A percentile compares a stretch with the other conserved stretches of the same genome.
Evolutionary conservation across 2,797 vertebrate species (phyloP).

Genomic region (Triplophysa yarkandensis): DNA sequence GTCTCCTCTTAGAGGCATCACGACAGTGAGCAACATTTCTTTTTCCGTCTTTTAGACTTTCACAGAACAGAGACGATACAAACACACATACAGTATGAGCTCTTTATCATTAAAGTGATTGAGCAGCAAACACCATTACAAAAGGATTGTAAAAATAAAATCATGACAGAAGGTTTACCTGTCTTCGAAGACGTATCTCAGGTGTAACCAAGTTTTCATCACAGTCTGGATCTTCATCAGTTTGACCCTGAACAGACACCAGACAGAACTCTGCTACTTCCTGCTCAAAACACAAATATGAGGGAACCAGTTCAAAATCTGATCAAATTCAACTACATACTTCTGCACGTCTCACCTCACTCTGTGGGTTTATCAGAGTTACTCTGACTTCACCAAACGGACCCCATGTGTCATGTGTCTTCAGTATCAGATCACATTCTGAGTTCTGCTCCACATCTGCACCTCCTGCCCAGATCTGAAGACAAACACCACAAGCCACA

Average conservation of each 20-base stretch:
- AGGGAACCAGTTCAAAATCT: not conserved
- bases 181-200: slow-evolving; percentile 66
- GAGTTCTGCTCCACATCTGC: slow-evolving; percentile 67
- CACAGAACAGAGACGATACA: slow-evolving; percentile 48
- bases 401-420: slow-evolving; percentile 77
- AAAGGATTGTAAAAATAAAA: not conserved
- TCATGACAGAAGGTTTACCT: slow-evolving; percentile 65
- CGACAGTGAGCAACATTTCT: slow-evolving; percentile 83
- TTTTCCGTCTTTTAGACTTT: slow-evolving; percentile 82
- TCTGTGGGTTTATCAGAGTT: slow-evolving; percentile 71
- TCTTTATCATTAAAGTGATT: not conserved
- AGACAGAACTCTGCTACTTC: slow-evolving; percentile 76
- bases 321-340: not conserved
- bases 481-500: not conserved
- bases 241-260: slow-evolving; percentile 59
- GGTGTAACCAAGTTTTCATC: slow-evolving; percentile 68
- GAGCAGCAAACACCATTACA: not conserved
- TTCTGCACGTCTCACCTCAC: slow-evolving; percentile 77
- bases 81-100: slow-evolving; percentile 52
- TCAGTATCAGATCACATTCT: slow-evolving; percentile 75
- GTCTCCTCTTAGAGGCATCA: slow-evolving; percentile 65
- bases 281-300: slow-evolving; percentile 59
- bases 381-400: slow-evolving; percentile 68
- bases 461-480: slow-evolving; percentile 82
- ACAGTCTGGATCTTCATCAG: slow-evolving; percentile 67